phyloP scores from a whole-genome alignment of 2,113 vertebrate species.

The Gadus chalcogrammus region DNA sequence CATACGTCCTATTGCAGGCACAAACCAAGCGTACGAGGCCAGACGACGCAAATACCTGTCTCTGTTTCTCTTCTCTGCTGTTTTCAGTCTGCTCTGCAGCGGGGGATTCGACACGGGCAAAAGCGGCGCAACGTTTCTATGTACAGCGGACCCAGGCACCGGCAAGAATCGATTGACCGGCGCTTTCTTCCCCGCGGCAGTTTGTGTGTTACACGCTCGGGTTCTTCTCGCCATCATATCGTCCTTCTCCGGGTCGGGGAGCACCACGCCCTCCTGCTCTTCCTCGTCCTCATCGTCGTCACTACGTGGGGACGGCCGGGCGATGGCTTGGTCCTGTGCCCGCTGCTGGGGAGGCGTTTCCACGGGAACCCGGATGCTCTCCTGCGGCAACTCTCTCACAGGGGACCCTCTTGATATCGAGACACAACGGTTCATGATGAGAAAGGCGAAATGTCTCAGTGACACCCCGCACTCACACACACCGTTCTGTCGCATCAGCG shows the following conservation, averaged over 20 bases:
- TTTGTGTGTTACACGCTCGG: slow-evolving; percentile 56
- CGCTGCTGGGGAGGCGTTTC: slow-evolving; percentile 39
- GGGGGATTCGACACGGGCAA: slow-evolving; percentile 19
- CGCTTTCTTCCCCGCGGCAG: slow-evolving; percentile 13
- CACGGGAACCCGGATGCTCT: slow-evolving; percentile 16
- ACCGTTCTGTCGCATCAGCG: no score
- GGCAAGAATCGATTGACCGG: slow-evolving; percentile 62
- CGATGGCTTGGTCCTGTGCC: neutral
- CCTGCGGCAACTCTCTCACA: slow-evolving; percentile 56
- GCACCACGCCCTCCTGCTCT: slow-evolving; percentile 33
- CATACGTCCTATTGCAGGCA: slow-evolving; percentile 3
- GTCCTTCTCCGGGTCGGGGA: slow-evolving; percentile 75
- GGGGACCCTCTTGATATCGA: slow-evolving; percentile 41
- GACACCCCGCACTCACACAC: neutral
- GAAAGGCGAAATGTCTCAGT: neutral
- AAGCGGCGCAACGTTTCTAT: slow-evolving; percentile 34
- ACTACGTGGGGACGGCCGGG: neutral
- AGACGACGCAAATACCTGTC: slow-evolving; percentile 60
- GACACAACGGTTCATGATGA: slow-evolving; percentile 23
- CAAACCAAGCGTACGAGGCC: neutral
- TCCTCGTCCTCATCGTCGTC: slow-evolving; percentile 35
- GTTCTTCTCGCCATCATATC: slow-evolving; percentile 78
- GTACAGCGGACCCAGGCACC: slow-evolving; percentile 59
- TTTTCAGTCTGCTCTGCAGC: slow-evolving; percentile 30
- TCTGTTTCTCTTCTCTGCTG: slow-evolving; percentile 24